These are phyloP conservation scores for Abscondita cerata DNA, from an alignment of 2,888 invertebrate species.

Conservation along the genomic window DNA sequence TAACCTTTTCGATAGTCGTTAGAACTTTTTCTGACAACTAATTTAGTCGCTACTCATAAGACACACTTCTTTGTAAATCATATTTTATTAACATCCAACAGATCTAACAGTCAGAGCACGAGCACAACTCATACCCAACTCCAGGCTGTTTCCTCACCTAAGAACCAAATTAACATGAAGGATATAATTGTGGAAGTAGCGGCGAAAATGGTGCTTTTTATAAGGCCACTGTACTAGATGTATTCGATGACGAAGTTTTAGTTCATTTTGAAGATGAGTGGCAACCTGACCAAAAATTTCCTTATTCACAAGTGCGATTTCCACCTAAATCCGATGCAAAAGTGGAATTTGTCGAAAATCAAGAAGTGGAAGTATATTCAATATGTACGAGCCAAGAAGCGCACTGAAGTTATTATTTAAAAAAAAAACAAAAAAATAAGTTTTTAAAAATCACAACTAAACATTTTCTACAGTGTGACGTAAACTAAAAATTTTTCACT, in stretches of 20 bases:
- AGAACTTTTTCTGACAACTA: too few species aligned
- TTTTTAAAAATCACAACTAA: too few species aligned
- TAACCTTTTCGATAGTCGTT: too few species aligned
- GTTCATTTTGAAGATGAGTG: conserved; percentile 98
- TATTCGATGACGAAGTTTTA: conserved; percentile 90
- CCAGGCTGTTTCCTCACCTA: conserved; percentile 59
- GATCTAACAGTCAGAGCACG: conserved; percentile 42
- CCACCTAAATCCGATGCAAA: conserved; percentile 76
- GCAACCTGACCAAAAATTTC: conserved; percentile 93
- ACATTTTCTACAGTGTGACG: too few species aligned
- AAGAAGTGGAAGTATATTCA: conserved; percentile 93
- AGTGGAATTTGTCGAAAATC: conserved; percentile 82
- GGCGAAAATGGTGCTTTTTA: conserved; percentile 96
- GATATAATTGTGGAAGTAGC: conserved; percentile 98
- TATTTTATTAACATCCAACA: too few species aligned
- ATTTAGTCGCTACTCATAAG: too few species aligned
- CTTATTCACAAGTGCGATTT: conserved; percentile 89
- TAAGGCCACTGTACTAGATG: conserved; percentile 92
- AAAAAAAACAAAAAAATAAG: too few species aligned
- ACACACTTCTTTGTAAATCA: too few species aligned
- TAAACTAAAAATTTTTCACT: too few species aligned
- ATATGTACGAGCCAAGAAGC: conserved; percentile 90
- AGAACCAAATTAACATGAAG: conserved; percentile 90
- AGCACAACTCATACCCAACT: conserved; percentile 53
- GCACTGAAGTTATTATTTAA: too few species aligned